Evolutionary conservation across 2,888 invertebrate genomes (phyloP), one percentile per base, ranked within the genome.

Genomic region (Dyspetes luteomarginatus): DNA sequence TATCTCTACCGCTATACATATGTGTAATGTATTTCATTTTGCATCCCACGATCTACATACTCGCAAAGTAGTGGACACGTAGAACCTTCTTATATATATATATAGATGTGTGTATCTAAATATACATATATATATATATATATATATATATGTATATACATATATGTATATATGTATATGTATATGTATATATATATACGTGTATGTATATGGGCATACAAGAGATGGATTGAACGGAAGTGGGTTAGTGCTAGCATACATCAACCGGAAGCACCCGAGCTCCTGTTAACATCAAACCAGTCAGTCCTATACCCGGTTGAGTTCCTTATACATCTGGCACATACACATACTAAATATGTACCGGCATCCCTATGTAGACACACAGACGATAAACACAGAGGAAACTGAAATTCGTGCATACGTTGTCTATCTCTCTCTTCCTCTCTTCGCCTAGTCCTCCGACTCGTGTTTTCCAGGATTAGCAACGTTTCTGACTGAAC

Each of bases 231-330:
- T 78, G 86, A 87, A 85, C 80, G 85, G 80, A 86, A 85, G 84
- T 83, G 83, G 86, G 85, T 87, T 85, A 82, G 80, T 80, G 78
- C 67, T 64, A 48, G 77, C 80, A 76, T 85, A 84, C 82, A 80
- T 81, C 85, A 87, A 68, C 78, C 84, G 83, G 81, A 86, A 84
- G 83, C 75, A 83, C 71, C 67, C 82, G 82, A 67, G 85, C 77
- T 69, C 84, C 81, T 85, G 85, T 87, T 89, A 87, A 89, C 87
- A 84, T 86, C 85, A 84, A 87, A 80, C 82, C 82, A 83, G 83
- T 85, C 86, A 81, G 84, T 84, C 83, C 84, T 83, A 41, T 64
- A 64, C 41, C 75, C 67, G 60, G 58, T 60, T 62, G 48, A 67
- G 26, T 68, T 68, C 64, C 45, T 68, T 60, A 73, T 73, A 43